Evolutionary conservation across 1,140 invertebrate species (phyloP), one percentile per base, ranked within the genome.

Genomic region (Drosophila truncata): DNA sequence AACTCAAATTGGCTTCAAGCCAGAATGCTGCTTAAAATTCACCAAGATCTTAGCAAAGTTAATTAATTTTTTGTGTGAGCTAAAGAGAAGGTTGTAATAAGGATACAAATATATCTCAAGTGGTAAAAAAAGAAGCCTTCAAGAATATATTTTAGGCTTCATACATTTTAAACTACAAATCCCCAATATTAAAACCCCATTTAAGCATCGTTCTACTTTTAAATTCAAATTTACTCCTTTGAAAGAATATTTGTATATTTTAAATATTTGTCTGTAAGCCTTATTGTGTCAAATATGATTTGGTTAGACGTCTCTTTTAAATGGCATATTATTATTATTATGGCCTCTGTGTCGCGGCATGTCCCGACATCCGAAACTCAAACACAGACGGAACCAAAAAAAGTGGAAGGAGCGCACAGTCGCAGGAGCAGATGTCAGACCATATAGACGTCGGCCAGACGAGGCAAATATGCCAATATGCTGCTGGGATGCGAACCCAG

Each of bases 401-500:
- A 5, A 10, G 41, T 35, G 27, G 39, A 23, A 27, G 39, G 57
- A 35, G 57, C 20, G 54, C 23, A 7, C 5, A 37, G 18, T 31
- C 37, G 20, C 33, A 11, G n/a, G 25, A 25, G 33, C 74, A 78
- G 58, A 78, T 78, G 65, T 66, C 75, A 55, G 42, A 41, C 44
- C 75, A 78, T 78, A 78, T 78, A 78, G 75, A 78, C 75, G 75
- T 58, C 65, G 75, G 49, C 50, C 75, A 78, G 75, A 78, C 74
- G 75, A 25, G 29, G 29, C 74, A 78, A 78, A 78, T 78, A 78
- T 78, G 71, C 78, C 65, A 74, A 80, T 67, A 60, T 80, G 46
- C 46, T 47, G 47, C 58, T 25, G 52, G 52, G 65, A 63, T 33
- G 50, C n/a, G 69, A 57, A 29, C 25, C 39, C 71, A 57, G 50